Percentiles rank a stretch among this genome's conserved stretches.
These are phyloP conservation scores for Numida meleagris DNA, from an alignment of 2,113 vertebrate genomes.

Conservation along the genomic window DNA sequence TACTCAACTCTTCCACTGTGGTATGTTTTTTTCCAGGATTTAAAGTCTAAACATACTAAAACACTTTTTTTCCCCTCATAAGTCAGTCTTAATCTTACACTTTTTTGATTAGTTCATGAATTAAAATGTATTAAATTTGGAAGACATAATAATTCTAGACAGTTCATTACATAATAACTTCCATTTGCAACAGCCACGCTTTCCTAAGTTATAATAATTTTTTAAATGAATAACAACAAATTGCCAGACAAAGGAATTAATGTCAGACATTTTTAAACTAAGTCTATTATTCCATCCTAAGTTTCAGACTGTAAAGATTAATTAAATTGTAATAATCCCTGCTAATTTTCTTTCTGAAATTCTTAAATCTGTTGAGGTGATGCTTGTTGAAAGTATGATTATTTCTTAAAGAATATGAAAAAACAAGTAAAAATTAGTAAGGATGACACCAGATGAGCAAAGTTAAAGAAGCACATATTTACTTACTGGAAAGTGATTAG, in stretches of 20 bases:
- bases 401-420: neutral
- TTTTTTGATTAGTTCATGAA: conserved; percentile 13
- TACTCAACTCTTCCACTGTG: neutral
- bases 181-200: neutral
- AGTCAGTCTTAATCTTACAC: neutral
- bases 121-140: conserved; percentile 32
- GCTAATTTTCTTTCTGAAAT: neutral
- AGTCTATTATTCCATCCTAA: neutral
- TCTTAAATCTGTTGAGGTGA: neutral
- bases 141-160: neutral
- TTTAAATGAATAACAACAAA: neutral
- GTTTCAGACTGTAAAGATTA: neutral
- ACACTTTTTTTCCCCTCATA: neutral
- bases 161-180: neutral
- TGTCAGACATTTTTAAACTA: neutral
- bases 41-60: neutral
- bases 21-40: neutral
- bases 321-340: neutral
- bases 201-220: neutral
- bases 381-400: neutral
- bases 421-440: neutral
- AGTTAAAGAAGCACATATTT: neutral
- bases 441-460: neutral
- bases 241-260: neutral
- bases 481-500: neutral